Base-by-base conservation (phyloP, 2,888 invertebrate species). In the Mesorhabditis belari region DNA sequence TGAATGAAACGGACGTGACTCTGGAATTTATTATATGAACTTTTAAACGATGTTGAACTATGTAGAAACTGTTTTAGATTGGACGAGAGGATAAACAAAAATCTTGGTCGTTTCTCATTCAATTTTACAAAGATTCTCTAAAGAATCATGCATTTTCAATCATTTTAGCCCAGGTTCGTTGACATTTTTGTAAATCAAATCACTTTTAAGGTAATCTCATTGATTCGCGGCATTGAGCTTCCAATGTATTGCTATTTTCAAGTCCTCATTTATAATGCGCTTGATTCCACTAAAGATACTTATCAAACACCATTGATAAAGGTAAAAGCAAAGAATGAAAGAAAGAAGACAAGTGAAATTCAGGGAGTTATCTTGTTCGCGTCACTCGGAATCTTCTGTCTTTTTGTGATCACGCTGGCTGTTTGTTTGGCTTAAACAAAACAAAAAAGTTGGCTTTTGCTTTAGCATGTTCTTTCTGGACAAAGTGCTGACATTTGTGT, bases 221-320 rank as follows among this genome's bases (percentile, higher is more conserved):
- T 61, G 5, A 17, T 50, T n/a, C 44, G 61, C 21, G 61, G 61
- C 4, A 52, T 52, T 3, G 61, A 55, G 29, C 3, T 55, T 19
- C 55, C 55, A 19, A 21, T 19, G 5, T 55, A 55, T 28, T 23
- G 27, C 6, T 55, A 55, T 55, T 17, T 55, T 5, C 55, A 55
- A 28, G 23, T 27, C 19, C 17, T 55, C 17, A 17, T 28, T 5
- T 27, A 28, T 6, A n/a, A 55, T 27, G 19, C 25, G 12, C 23
- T 55, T 9, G 28, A 55, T 28, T 4, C 26, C 5, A 28, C 27
- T 12, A 4, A 17, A 6, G 55, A 24, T n/a, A n/a, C 12, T n/a
- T 35, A 35, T n/a, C 44, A 35, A 35, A 35, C 12, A 35, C n/a
- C 12, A 9, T 2, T 35, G n/a, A 35, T 35, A 17, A 17, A 17